Evolutionary conservation across 1,140 invertebrate species (phyloP).

Genomic region (Dinothrombium tinctorium): DNA sequence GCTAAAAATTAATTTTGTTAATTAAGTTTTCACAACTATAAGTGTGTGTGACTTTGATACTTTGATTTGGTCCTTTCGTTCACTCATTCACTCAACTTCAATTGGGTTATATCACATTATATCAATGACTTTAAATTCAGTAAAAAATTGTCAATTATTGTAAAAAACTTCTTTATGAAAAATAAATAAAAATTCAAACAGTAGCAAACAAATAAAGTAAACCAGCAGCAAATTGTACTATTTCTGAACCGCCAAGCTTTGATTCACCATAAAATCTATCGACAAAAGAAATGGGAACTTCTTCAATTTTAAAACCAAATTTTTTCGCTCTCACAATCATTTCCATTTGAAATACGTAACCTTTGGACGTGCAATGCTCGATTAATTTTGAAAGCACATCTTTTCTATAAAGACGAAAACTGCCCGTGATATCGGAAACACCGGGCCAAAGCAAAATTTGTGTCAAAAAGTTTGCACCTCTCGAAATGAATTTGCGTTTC

Average conservation of each 20-base stretch:
- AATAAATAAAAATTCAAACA: no score
- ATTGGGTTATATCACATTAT: no score
- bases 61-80: no score
- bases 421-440: conserved; percentile 92
- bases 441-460: conserved; percentile 75
- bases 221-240: conserved; percentile 75
- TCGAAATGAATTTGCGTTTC: conserved; percentile 55
- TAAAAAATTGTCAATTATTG: no score
- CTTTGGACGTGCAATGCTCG: conserved; percentile 71
- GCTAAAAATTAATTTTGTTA: no score
- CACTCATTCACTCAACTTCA: no score
- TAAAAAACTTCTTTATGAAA: no score
- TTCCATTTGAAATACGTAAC: conserved; percentile 99
- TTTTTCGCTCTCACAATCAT: conserved; percentile 81
- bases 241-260: conserved; percentile 89
- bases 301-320: conserved; percentile 60
- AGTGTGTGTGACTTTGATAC: no score
- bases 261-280: conserved; percentile 95
- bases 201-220: conserved; percentile 73
- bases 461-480: conserved; percentile 83
- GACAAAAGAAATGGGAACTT: conserved; percentile 92
- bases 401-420: conserved; percentile 88
- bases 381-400: conserved; percentile 63
- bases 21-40: no score
- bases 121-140: no score